Base-by-base conservation (phyloP, 2,888 invertebrate genomes). In the Acanthococcus lagerstroemiae region DNA sequence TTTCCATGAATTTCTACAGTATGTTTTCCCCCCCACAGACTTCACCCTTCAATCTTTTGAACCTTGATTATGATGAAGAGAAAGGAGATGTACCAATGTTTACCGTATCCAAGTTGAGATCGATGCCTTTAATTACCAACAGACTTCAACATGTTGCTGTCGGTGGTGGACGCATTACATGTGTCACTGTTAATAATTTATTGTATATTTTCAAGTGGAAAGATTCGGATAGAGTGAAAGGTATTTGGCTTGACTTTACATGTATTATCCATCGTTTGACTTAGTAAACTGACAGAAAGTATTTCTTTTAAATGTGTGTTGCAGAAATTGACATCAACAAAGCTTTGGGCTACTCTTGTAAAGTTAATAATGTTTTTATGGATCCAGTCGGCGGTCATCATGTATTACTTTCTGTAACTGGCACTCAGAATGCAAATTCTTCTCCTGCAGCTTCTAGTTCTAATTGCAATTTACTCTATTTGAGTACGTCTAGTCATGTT, bases 281-380 rank as follows among this genome's bases (percentile, higher is more conserved):
- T 22, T 27, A 27, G 12, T n/a, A 26, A 2, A 12, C 22, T 12
- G 22, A 19, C 3, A 44, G n/a, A 22, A 9, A 46, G 12, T 45
- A 19, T 7, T 12, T 0, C 7, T 17, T 37, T 25, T n/a, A 19
- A 19, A 5, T n/a, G 45, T 27, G 44, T 0, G 9, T 60, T 24
- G 48, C 52, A 69, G 69, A 67, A 58, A 66, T 69, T 2, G 69
- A 69, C 61, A 46, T 55, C 2, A 30, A 45, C 2, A 69, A 66
- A 60, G 48, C 55, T 4, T 54, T 50, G 19, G 61, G 61, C 12
- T 26, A 19, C 22, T 48, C 66, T n/a, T 55, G 66, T 9, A 69
- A 67, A 48, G 54, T 69, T 1, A 65, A 60, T 19, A 65, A 69
- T 37, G 24, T 69, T 6, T 69, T 66, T 30, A 37, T 69, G 7